A percentile compares a stretch with the other conserved stretches of the same genome.
Conservation (phyloP, 2,113 vertebrate species). For the Struthidea cinerea region DNA sequence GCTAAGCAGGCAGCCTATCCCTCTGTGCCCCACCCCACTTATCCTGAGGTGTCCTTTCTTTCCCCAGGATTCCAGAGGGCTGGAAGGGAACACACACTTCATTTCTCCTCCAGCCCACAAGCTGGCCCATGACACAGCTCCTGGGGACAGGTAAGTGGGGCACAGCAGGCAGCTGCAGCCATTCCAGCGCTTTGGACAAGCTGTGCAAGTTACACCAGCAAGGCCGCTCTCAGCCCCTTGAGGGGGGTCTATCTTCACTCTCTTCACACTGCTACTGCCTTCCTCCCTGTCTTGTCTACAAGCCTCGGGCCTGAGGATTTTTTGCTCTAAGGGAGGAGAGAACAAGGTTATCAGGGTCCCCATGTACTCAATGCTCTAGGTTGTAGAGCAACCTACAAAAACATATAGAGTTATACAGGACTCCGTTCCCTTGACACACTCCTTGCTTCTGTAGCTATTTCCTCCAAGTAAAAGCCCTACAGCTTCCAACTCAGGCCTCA, state of each 20-base stretch:
- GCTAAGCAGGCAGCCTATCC: not conserved
- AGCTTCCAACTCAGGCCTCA: not conserved
- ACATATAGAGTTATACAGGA: not conserved
- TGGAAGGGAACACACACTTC: not conserved
- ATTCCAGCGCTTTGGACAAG: not conserved
- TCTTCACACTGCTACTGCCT: not conserved
- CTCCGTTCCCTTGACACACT: not conserved
- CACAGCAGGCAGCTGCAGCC: not conserved
- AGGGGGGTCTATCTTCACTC: not conserved
- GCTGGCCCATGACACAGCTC: not conserved
- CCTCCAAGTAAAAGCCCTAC: not conserved
- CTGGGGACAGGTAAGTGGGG: not conserved
- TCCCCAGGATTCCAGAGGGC: not conserved
- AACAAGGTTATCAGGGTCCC: not conserved
- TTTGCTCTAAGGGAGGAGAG: not conserved
- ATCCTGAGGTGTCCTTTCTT: not conserved
- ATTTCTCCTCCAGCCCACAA: not conserved
- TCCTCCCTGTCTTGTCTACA: not conserved
- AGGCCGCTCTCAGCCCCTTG: not conserved
- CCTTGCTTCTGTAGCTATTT: not conserved
- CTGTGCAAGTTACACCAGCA: not conserved
- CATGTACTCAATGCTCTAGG: not conserved
- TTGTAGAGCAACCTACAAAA: slow-evolving; percentile 17
- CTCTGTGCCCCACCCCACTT: not conserved
- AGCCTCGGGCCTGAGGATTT: not conserved